These are phyloP conservation scores for Oryzias woworae DNA, from an alignment of 2,113 vertebrate species.

Conservation along the genomic window DNA sequence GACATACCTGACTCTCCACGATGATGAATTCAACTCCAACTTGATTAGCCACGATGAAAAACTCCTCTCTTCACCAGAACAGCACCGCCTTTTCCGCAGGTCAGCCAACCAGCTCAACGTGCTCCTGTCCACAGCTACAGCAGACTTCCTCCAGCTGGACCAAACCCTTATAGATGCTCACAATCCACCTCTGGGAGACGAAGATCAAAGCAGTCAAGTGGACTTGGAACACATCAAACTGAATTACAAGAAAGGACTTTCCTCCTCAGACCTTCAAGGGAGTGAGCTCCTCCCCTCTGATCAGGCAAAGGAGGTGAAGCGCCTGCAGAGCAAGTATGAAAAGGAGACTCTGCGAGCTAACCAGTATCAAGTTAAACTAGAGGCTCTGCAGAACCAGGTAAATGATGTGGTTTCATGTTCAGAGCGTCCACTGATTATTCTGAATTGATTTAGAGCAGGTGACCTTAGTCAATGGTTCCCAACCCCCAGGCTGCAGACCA, in stretches of 20 bases:
- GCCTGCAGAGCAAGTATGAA: slow-evolving; percentile 55
- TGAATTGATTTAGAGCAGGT: no score
- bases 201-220: not conserved
- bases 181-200: not conserved
- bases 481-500: no score
- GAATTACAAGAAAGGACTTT: not conserved
- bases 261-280: slow-evolving; percentile 8
- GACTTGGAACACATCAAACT: slow-evolving; percentile 13
- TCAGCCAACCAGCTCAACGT: slow-evolving; percentile 64
- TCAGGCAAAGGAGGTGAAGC: slow-evolving; percentile 59
- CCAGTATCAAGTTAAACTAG: slow-evolving; percentile 70
- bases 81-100: slow-evolving; percentile 60
- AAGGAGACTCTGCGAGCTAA: slow-evolving; percentile 61
- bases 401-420: not conserved
- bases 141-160: slow-evolving; percentile 39
- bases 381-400: slow-evolving; percentile 76
- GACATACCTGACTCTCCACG: slow-evolving; percentile 61
- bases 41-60: slow-evolving; percentile 32
- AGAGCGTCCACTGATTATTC: no score
- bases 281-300: slow-evolving; percentile 4
- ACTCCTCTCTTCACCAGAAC: slow-evolving; percentile 48
- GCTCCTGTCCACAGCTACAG: slow-evolving; percentile 50
- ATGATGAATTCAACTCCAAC: slow-evolving; percentile 60
- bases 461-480: no score
- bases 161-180: slow-evolving; percentile 14